These are phyloP conservation scores for Meta bourneti DNA, from an alignment of 2,888 invertebrate species.

Conservation along the genomic window DNA sequence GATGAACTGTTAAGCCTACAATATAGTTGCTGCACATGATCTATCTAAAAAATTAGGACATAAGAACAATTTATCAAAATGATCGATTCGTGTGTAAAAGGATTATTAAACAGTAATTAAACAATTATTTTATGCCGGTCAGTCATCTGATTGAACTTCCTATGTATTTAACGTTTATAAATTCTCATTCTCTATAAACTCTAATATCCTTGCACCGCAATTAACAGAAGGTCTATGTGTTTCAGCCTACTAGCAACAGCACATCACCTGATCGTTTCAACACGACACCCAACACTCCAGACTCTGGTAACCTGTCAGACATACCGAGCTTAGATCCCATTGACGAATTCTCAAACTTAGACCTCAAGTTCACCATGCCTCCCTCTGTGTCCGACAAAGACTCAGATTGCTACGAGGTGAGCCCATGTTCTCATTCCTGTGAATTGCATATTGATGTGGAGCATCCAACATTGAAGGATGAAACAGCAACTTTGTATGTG, in stretches of 20 bases:
- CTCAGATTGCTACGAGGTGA: slow-evolving; percentile 61
- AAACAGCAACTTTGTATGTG: too few species aligned
- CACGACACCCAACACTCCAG: slow-evolving; percentile 72
- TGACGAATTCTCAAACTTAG: slow-evolving; percentile 69
- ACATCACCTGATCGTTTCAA: slow-evolving; percentile 59
- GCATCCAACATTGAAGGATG: too few species aligned
- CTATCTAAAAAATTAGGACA: too few species aligned
- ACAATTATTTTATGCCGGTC: too few species aligned
- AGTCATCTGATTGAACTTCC: too few species aligned
- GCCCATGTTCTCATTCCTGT: neutral
- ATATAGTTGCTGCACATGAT: too few species aligned
- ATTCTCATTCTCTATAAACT: neutral
- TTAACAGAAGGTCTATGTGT: neutral
- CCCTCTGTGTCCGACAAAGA: slow-evolving; percentile 63
- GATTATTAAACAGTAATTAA: too few species aligned
- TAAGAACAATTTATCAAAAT: too few species aligned
- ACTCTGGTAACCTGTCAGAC: slow-evolving; percentile 70
- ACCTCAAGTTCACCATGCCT: slow-evolving; percentile 71
- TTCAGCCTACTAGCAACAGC: slow-evolving; percentile 60
- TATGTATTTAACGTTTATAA: neutral
- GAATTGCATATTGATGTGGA: too few species aligned
- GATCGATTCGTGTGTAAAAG: too few species aligned
- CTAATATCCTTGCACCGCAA: neutral
- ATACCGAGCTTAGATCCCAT: slow-evolving; percentile 76
- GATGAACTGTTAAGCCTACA: too few species aligned